A percentile compares a stretch with the other conserved stretches of the same genome.
These are phyloP conservation scores for Mola mola DNA, from an alignment of 2,113 vertebrate species.

Conservation along the genomic window DNA sequence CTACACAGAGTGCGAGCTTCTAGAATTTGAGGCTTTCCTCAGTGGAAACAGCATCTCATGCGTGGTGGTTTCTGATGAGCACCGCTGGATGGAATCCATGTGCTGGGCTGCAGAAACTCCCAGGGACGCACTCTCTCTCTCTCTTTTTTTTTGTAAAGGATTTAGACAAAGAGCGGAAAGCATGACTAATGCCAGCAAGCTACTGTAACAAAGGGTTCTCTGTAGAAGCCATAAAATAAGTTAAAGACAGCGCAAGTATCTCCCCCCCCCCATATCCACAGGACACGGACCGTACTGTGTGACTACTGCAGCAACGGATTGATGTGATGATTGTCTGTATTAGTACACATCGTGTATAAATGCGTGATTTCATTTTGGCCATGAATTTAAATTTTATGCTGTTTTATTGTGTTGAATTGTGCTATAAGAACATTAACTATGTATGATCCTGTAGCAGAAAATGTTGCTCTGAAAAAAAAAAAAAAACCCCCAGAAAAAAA, in stretches of 20 bases:
- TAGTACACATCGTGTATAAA: background rate
- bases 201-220: slow-evolving; percentile 70
- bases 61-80: slow-evolving; percentile 50
- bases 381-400: background rate
- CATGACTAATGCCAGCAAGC: slow-evolving; percentile 21
- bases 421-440: background rate
- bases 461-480: background rate
- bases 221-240: slow-evolving; percentile 57
- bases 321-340: background rate
- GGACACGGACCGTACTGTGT: slow-evolving; percentile 27
- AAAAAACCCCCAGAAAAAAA: background rate
- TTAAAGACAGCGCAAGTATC: slow-evolving; percentile 14
- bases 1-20: slow-evolving; percentile 41
- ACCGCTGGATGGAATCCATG: slow-evolving; percentile 54
- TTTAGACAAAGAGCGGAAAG: slow-evolving; percentile 73
- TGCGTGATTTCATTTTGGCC: background rate
- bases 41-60: slow-evolving; percentile 75
- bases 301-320: background rate
- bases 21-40: slow-evolving; percentile 64
- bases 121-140: slow-evolving; percentile 33
- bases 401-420: background rate
- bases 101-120: slow-evolving; percentile 51
- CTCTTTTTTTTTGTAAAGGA: slow-evolving; percentile 7
- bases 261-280: slow-evolving; percentile 16
- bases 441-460: background rate